A percentile compares a stretch with the other conserved stretches of the same genome.
phyloP scores from a whole-genome alignment of 2,888 invertebrate genomes.

The Dynastes hyllus region DNA sequence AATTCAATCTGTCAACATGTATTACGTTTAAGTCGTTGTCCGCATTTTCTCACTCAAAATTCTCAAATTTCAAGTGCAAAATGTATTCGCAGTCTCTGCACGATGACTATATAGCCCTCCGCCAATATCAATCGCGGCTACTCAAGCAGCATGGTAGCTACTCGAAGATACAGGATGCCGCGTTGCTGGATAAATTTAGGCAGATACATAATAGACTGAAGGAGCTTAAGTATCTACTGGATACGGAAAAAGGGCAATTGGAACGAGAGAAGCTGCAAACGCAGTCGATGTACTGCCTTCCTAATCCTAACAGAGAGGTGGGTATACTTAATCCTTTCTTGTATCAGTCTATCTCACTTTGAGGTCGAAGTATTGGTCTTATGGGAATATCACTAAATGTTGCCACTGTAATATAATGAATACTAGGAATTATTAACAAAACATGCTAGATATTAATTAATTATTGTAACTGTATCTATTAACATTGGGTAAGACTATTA shows the following conservation, averaged over 20 bases:
- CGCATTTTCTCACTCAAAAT: neutral
- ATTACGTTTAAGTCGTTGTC: constrained; percentile 9
- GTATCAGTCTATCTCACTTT: neutral
- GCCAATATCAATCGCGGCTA: constrained; percentile 21
- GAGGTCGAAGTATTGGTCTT: no score
- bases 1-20: constrained; percentile 11
- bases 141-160: constrained; percentile 34
- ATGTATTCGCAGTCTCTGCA: constrained; percentile 22
- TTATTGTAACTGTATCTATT: no score
- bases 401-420: no score
- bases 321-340: neutral
- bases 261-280: constrained; percentile 50
- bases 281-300: constrained; percentile 47
- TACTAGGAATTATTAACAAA: no score
- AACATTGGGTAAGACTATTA: no score
- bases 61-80: constrained; percentile 28
- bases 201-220: constrained; percentile 49
- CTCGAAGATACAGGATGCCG: constrained; percentile 13
- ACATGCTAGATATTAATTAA: no score
- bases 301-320: constrained; percentile 43
- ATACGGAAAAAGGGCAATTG: constrained; percentile 50
- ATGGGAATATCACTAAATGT: no score
- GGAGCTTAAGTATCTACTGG: constrained; percentile 47
- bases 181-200: constrained; percentile 40
- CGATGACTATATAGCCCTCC: constrained; percentile 27